phyloP scores from a whole-genome alignment of 2,888 invertebrate species.

The Orchestes rusci region DNA sequence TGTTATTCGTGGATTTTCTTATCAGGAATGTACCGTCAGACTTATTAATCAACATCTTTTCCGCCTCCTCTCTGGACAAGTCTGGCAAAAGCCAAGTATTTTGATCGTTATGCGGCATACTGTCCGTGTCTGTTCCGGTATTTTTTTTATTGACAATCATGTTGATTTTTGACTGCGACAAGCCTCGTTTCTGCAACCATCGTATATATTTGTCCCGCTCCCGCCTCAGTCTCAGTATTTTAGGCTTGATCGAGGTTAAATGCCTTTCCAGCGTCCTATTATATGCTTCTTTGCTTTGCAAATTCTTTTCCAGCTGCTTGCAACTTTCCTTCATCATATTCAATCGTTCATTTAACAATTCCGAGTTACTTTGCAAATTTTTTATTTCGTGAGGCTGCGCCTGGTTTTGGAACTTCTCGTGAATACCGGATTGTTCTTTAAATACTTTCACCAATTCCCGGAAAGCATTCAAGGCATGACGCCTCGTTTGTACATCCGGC shows the following conservation, averaged over 20 bases:
- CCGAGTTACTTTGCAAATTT: slow-evolving; percentile 72
- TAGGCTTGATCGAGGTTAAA: slow-evolving; percentile 82
- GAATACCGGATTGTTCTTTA: slow-evolving; percentile 78
- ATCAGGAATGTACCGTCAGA: slow-evolving; percentile 93
- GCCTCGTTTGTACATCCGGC: slow-evolving; percentile 74
- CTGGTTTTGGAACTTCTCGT: slow-evolving; percentile 66
- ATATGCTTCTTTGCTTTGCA: slow-evolving; percentile 70
- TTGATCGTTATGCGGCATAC: slow-evolving; percentile 61
- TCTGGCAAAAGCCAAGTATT: slow-evolving; percentile 71
- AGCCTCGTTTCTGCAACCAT: slow-evolving; percentile 69
- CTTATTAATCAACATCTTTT: slow-evolving; percentile 62
- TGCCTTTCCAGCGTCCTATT: slow-evolving; percentile 79
- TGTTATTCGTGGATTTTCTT: slow-evolving; percentile 65
- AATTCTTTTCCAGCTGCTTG: slow-evolving; percentile 66
- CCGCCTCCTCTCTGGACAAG: slow-evolving; percentile 73
- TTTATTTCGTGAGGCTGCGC: slow-evolving; percentile 77
- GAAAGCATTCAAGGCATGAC: slow-evolving; percentile 83
- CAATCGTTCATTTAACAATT: slow-evolving; percentile 63
- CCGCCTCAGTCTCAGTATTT: slow-evolving; percentile 69
- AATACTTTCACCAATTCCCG: slow-evolving; percentile 82
- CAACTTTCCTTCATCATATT: slow-evolving; percentile 69
- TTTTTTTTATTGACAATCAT: slow-evolving; percentile 52
- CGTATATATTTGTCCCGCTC: slow-evolving; percentile 78
- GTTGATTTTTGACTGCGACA: slow-evolving; percentile 65
- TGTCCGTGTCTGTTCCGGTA: slow-evolving; percentile 45